Evolutionary conservation across 2,888 invertebrate genomes (phyloP).

Genomic region (Plutella xylostella): DNA sequence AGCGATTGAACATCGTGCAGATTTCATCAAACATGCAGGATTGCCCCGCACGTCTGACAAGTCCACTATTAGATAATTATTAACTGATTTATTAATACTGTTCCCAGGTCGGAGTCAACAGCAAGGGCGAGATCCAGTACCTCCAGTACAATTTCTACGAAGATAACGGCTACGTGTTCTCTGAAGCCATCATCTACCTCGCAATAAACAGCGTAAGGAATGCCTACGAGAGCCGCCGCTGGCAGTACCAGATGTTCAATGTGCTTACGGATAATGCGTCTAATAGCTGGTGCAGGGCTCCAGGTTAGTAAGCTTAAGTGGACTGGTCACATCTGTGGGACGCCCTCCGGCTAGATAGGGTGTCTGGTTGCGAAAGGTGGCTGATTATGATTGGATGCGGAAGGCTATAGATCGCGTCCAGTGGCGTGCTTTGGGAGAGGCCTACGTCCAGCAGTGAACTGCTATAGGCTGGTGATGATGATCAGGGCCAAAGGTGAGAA

Average conservation of each 20-base stretch:
- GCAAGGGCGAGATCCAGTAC: slow-evolving; percentile 75
- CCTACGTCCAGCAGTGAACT: background rate
- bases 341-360: background rate
- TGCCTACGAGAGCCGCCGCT: slow-evolving; percentile 70
- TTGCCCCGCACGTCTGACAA: background rate
- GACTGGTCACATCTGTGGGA: too few relatives aligned
- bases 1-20: too few relatives aligned
- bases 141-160: slow-evolving; percentile 66
- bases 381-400: background rate
- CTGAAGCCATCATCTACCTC: slow-evolving; percentile 57
- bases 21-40: too few relatives aligned
- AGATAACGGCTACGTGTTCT: slow-evolving; percentile 63
- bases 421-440: background rate
- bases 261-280: slow-evolving; percentile 73
- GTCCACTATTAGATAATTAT: too few relatives aligned
- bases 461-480: too few relatives aligned
- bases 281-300: slow-evolving; percentile 75
- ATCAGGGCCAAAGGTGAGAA: background rate
- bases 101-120: slow-evolving; percentile 61
- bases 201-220: slow-evolving; percentile 49
- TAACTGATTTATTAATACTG: background rate
- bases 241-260: slow-evolving; percentile 45
- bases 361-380: background rate
- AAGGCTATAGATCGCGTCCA: background rate
- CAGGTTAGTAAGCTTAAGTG: slow-evolving; percentile 73